Conservation (phyloP, 2,113 vertebrate genomes). For the Bos javanicus region DNA sequence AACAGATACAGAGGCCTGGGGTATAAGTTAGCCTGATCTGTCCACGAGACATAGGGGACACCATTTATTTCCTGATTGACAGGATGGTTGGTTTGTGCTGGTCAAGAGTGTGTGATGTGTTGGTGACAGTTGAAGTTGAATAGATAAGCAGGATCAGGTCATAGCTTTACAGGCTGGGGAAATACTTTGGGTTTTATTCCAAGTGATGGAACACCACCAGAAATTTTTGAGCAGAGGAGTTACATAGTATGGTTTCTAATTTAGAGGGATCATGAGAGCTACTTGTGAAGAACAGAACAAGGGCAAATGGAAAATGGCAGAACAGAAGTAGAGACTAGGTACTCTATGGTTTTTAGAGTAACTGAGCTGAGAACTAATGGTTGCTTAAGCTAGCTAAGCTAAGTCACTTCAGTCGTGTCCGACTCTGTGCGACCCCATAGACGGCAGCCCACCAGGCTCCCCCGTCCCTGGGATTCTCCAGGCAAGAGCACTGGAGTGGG, state of each 20-base stretch:
- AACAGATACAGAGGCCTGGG: neutral
- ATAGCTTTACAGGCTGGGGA: neutral
- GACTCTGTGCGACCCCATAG: too few species aligned
- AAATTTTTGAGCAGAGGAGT: neutral
- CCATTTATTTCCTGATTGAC: neutral
- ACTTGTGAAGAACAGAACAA: neutral
- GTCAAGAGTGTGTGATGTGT: neutral
- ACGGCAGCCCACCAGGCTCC: too few species aligned
- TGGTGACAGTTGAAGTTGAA: neutral
- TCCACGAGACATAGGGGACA: neutral
- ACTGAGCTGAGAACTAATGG: neutral
- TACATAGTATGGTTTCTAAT: neutral
- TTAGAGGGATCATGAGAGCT: neutral
- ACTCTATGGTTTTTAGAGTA: neutral
- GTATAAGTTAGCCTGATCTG: neutral
- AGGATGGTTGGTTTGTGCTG: neutral
- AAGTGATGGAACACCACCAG: neutral
- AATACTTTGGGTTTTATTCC: neutral
- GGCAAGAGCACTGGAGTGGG: too few species aligned
- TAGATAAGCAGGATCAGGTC: neutral
- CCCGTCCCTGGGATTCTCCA: too few species aligned
- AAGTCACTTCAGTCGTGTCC: too few species aligned
- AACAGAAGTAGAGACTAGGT: neutral
- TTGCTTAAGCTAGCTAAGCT: neutral
- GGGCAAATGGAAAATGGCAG: neutral